Conservation (phyloP, 2,888 invertebrate species). For the Asteroscopus sphinx region DNA sequence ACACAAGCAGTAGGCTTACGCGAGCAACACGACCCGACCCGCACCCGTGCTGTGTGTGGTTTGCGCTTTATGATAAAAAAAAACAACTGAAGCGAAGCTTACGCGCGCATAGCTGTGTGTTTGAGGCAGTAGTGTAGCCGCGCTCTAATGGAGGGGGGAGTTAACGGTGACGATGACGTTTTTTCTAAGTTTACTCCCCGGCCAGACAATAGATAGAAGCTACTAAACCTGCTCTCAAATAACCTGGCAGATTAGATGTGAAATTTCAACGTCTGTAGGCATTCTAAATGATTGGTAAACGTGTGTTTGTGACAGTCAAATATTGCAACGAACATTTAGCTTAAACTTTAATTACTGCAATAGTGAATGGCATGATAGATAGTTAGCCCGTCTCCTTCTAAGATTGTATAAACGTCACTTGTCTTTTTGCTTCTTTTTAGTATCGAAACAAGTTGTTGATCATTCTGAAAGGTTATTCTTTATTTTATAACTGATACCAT, state of each 20-base stretch:
- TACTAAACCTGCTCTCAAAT: neutral
- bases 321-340: slow-evolving; percentile 22
- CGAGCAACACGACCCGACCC: no score
- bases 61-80: no score
- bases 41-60: no score
- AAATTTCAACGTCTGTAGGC: slow-evolving; percentile 22
- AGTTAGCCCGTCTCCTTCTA: neutral
- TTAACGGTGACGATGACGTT: no score
- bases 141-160: no score
- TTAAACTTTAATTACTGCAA: slow-evolving; percentile 32
- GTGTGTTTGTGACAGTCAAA: slow-evolving; percentile 30
- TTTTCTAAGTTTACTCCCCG: no score
- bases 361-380: slow-evolving; percentile 42
- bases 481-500: neutral
- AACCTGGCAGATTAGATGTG: slow-evolving; percentile 16
- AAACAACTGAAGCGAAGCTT: no score
- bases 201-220: no score
- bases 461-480: slow-evolving; percentile 5
- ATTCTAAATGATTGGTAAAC: slow-evolving; percentile 11
- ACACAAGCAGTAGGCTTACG: no score
- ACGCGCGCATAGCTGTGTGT: no score
- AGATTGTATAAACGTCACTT: neutral
- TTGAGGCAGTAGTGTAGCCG: no score
- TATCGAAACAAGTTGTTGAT: neutral
- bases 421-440: neutral